Evolutionary conservation across 2,888 invertebrate genomes (phyloP), one percentile per base, ranked within the genome.

Genomic region (Thereva unica): DNA sequence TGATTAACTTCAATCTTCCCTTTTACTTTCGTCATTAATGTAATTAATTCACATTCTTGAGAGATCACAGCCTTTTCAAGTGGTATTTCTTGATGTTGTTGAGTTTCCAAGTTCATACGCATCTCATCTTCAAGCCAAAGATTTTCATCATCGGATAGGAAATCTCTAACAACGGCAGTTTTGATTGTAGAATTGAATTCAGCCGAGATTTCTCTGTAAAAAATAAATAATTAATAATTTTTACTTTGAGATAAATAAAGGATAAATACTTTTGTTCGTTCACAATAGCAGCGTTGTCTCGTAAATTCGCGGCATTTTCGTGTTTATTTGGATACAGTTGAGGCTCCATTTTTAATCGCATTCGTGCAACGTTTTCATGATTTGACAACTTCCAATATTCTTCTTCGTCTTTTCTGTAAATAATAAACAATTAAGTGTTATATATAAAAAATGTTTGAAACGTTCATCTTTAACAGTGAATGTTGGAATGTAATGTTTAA

Each of bases 1-100:
- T 84, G 85, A 67, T 86, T 86, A 68, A 87, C 82, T 77, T 87
- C 87, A 41, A 87, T 81, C 52, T 84, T 82, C 42, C 87, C 87
- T 76, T 84, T 84, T 37, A 86, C 82, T 68, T 84, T 83, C 54
- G 84, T 84, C 82, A 85, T 85, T 52, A 87, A 75, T 0, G 86
- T 86, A 41, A 87, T 84, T 9, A 87, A 78, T 71, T 87, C 85
- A 75, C 87, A 87, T 53, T 86, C 85, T 74, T 86, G 86, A 5
- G 84, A 82, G 64, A 86, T 80, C 12, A 86, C 80, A 63, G 85
- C 78, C 73, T 86, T 86, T 74, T 86, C 86, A 69, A 84, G 80
- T 0, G 83, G 83, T 34, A 79, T 75, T 71, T 81, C 81, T 66
- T 78, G 78, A 56, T 83, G 82, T 2, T 81, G 75, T 66, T 80